These are phyloP conservation scores for fruit fly (Drosophila melanogaster) DNA, from an alignment of 1,140 invertebrate species.

Conservation along the genomic window Release_6_plus_ISO1_MT NT_033779.5:19286001-19286500, in stretches of 20 bases:
- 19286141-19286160: background rate
- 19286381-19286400: slow-evolving; percentile 58
- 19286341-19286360: slow-evolving; percentile 6
- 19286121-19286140: background rate
- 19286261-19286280: background rate
- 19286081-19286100: slow-evolving; percentile 6
- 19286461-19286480: slow-evolving; percentile 30
- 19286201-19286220: too few species aligned
- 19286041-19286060: slow-evolving; percentile 6
- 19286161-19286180: background rate
- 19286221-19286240: too few species aligned
- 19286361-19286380: slow-evolving; percentile 21
- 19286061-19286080: slow-evolving; percentile 8
- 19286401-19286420: slow-evolving; percentile 53
- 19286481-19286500: slow-evolving; percentile 44
- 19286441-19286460: slow-evolving; percentile 64
- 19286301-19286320: background rate
- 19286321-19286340: background rate
- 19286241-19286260: background rate
- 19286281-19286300: background rate
- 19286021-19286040: slow-evolving; percentile 43
- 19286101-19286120: too few species aligned
- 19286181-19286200: too few species aligned
- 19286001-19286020: slow-evolving; percentile 22
- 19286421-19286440: slow-evolving; percentile 57